Percentiles rank a stretch among this genome's conserved stretches.
phyloP scores from a whole-genome alignment of 2,797 vertebrate species.

The Peromyscus melanophrys region DNA sequence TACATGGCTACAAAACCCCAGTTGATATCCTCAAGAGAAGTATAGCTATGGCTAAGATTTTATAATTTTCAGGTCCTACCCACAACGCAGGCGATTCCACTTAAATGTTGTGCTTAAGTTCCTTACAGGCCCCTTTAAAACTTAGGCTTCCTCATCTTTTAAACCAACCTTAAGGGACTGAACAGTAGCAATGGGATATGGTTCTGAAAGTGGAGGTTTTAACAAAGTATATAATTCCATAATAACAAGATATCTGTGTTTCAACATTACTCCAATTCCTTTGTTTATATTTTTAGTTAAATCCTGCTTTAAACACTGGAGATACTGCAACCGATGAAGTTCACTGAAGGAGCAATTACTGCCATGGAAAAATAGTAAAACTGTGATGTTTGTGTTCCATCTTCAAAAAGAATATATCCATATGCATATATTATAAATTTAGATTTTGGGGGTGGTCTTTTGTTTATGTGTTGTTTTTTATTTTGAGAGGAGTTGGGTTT shows the following conservation, averaged over 20 bases:
- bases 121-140: constrained; percentile 69
- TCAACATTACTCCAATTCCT: background rate
- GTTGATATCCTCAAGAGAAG: constrained; percentile 37
- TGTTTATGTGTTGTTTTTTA: background rate
- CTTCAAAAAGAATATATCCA: background rate
- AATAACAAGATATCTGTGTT: constrained; percentile 47
- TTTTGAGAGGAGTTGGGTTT: background rate
- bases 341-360: background rate
- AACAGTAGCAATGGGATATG: background rate
- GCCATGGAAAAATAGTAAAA: constrained; percentile 4
- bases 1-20: constrained; percentile 45
- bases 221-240: constrained; percentile 56
- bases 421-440: background rate
- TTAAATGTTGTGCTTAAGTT: constrained; percentile 42
- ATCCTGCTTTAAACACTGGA: background rate
- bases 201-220: constrained; percentile 36
- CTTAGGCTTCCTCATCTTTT: constrained; percentile 53
- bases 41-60: background rate
- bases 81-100: constrained; percentile 25
- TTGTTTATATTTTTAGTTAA: constrained; percentile 29
- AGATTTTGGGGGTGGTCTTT: background rate
- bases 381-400: background rate
- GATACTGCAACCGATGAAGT: background rate
- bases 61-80: constrained; percentile 42
- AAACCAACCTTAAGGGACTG: constrained; percentile 60